These are phyloP conservation scores for Wasmannia auropunctata DNA, from an alignment of 1,140 invertebrate species.

Conservation along the genomic window DNA sequence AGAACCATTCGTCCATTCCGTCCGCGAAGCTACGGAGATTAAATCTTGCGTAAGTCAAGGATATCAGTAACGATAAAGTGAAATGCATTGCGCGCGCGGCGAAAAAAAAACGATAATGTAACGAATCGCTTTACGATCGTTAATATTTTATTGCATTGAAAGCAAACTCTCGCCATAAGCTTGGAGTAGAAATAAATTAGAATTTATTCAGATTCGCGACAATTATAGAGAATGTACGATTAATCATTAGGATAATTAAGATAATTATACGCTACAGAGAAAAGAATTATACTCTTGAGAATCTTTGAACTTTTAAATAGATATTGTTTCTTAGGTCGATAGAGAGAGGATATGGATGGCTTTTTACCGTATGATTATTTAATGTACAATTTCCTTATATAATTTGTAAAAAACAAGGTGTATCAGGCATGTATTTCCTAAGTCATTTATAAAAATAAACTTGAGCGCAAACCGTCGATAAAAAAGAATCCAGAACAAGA, in stretches of 20 bases:
- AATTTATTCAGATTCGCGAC: slow-evolving; percentile 5
- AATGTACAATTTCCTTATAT: slow-evolving; percentile 35
- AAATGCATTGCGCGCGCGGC: background rate
- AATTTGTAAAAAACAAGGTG: slow-evolving; percentile 31
- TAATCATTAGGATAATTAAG: background rate
- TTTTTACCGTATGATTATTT: slow-evolving; percentile 31
- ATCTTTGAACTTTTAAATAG: slow-evolving; percentile 15
- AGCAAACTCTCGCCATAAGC: background rate
- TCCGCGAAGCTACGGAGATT: background rate
- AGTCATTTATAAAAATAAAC: slow-evolving; percentile 48
- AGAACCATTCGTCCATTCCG: background rate
- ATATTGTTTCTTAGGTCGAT: slow-evolving; percentile 53
- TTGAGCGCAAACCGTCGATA: slow-evolving; percentile 26
- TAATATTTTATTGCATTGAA: slow-evolving; percentile 27
- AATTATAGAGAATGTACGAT: slow-evolving; percentile 5
- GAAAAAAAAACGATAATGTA: slow-evolving; percentile 1
- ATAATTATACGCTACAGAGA: background rate
- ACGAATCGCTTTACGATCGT: background rate
- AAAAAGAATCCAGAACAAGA: slow-evolving; percentile 1
- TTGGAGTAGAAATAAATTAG: slow-evolving; percentile 7
- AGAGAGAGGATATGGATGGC: slow-evolving; percentile 51
- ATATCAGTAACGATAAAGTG: background rate
- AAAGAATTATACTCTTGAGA: slow-evolving; percentile 16
- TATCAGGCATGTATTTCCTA: slow-evolving; percentile 30
- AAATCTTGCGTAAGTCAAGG: background rate